Conservation (phyloP, 2,888 invertebrate genomes). For the Papilio elwesi region DNA sequence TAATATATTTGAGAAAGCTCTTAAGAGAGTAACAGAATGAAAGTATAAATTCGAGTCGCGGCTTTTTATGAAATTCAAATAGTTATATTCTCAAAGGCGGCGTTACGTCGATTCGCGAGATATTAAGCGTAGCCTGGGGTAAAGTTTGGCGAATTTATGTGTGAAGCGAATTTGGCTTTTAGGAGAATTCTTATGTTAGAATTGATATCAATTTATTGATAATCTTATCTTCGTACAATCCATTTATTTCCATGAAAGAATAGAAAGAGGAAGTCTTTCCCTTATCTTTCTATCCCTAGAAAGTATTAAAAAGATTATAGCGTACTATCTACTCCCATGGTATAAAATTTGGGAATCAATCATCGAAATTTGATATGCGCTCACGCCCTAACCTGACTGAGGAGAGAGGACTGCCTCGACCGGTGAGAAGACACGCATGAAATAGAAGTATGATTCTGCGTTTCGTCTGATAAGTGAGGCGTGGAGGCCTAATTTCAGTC, state of each 20-base stretch:
- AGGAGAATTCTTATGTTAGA: neutral
- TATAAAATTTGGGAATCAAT: no score
- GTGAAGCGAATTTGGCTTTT: constrained; percentile 16
- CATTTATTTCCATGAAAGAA: constrained; percentile 8
- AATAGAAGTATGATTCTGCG: no score
- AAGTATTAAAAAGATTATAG: no score
- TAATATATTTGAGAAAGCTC: neutral
- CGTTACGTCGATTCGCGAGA: constrained; percentile 25
- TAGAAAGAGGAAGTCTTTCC: neutral
- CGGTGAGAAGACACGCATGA: no score
- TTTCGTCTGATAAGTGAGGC: no score
- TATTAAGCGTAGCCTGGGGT: constrained; percentile 30
- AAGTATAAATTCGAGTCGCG: neutral
- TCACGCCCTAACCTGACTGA: no score
- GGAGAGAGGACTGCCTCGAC: no score
- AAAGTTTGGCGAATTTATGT: constrained; percentile 34
- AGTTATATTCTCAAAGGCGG: constrained; percentile 24
- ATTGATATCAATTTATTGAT: constrained; percentile 32
- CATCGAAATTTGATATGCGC: no score
- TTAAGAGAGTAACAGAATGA: constrained; percentile 9
- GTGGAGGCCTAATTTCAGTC: no score
- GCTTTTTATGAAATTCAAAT: constrained; percentile 21
- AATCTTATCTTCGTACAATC: constrained; percentile 4
- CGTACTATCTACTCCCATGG: no score
- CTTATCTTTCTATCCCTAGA: no score